A percentile compares a stretch with the other conserved stretches of the same genome.
Conservation (phyloP, 2,888 invertebrate species). For the Meloe dianella region DNA sequence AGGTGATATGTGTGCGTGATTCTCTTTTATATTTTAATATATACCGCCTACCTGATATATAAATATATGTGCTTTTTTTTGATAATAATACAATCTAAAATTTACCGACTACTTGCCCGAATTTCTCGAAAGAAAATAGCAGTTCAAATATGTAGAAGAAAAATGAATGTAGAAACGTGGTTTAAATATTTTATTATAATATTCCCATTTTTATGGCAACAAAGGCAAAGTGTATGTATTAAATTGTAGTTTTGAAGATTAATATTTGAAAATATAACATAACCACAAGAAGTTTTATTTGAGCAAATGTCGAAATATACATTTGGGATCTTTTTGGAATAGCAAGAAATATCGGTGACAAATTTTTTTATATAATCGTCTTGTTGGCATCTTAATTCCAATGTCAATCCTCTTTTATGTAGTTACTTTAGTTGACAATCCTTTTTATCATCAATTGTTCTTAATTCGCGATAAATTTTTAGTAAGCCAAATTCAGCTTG, state of each 20-base stretch:
- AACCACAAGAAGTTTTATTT: not conserved
- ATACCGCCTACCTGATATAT: not conserved
- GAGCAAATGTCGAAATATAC: not conserved
- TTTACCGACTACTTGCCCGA: not conserved
- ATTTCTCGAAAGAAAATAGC: not conserved
- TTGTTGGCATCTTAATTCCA: too few relatives aligned
- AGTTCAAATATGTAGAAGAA: not conserved
- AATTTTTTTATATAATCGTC: too few relatives aligned
- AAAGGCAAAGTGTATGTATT: not conserved
- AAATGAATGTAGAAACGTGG: not conserved
- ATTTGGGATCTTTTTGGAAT: not conserved
- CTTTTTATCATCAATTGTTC: too few relatives aligned
- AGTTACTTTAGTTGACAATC: too few relatives aligned
- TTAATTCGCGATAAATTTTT: too few relatives aligned
- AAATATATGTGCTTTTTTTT: not conserved
- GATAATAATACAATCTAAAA: not conserved
- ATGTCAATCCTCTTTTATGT: too few relatives aligned
- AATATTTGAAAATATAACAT: not conserved
- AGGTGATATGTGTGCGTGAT: not conserved
- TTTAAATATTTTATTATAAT: constrained; percentile 10
- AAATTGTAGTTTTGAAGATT: not conserved
- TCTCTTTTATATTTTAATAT: not conserved
- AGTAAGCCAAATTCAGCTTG: too few relatives aligned
- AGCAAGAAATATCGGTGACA: not conserved
- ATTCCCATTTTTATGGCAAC: not conserved